phyloP scores from a whole-genome alignment of 92 coral and sea anemone genomes.

The Galaxea fascicularis region DNA sequence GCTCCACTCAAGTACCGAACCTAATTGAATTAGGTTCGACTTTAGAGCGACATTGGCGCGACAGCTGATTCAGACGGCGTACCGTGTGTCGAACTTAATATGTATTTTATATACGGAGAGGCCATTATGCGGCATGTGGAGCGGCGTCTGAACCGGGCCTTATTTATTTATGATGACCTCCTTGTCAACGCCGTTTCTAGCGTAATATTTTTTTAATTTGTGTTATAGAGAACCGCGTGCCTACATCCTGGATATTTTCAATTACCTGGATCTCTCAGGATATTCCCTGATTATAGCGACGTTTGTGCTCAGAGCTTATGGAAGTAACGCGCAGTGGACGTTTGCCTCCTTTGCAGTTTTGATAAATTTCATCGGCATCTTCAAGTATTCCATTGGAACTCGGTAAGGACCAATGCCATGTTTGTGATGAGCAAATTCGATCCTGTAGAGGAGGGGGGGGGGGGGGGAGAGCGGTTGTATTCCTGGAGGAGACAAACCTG shows the following conservation, averaged over 20 bases:
- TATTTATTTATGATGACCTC: too few species aligned
- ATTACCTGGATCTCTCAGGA: conserved; percentile 70
- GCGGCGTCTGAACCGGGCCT: too few species aligned
- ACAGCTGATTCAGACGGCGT: too few species aligned
- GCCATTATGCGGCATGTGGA: too few species aligned
- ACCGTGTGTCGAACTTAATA: too few species aligned
- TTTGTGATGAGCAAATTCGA: background rate
- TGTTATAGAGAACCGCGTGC: conserved; percentile 57
- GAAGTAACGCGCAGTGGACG: conserved; percentile 34
- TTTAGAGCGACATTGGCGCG: too few species aligned
- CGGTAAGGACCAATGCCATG: conserved; percentile 21
- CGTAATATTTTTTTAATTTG: background rate
- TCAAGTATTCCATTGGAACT: conserved; percentile 60
- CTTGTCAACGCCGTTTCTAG: background rate
- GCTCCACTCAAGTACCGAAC: too few species aligned
- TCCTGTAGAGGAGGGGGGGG: background rate
- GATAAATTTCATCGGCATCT: conserved; percentile 60
- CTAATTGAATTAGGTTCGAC: too few species aligned
- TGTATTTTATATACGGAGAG: too few species aligned
- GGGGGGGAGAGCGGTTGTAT: background rate
- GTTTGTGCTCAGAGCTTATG: conserved; percentile 21
- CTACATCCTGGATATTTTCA: conserved; percentile 61
- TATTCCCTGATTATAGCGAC: conserved; percentile 39
- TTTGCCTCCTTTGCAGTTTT: conserved; percentile 51
- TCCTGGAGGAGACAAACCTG: too few species aligned